Evolutionary conservation across 2,888 invertebrate species (phyloP), one percentile per base, ranked within the genome.

Genomic region (Muscina levida): DNA sequence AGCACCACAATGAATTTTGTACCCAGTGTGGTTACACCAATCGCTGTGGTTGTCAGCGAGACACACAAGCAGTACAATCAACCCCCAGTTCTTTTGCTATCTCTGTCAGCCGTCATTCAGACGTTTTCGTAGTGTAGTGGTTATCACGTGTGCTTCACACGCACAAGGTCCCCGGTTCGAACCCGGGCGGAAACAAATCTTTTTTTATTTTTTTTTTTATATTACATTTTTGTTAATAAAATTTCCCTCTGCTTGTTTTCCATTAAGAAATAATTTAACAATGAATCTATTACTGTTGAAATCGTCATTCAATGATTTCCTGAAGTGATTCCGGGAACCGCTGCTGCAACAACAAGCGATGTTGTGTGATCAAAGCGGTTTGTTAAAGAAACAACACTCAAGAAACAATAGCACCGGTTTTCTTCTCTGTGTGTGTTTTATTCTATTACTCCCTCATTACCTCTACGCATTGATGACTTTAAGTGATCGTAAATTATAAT

Each of bases 141-240:
- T 85, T 88, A 88, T 87, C 87, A 86, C 86, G 87, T 88, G 87
- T 87, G 87, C 87, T 87, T 88, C 85, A 88, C 87, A 87, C 87
- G 85, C 87, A 86, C 86, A 86, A 86, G 86, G 86, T 85, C 86
- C 85, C 85, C 86, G 86, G 86, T 86, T 86, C 86, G 86, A 86
- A 85, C 86, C 86, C 87, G 87, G 86, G 87, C 87, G 87, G 86
- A 84, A 85, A 85, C 85, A 85, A 67, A 5, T 31, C n/a, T 15
- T 17, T 15, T 15, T 48, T 48, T 48, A 17, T 22, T n/a, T 53
- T 1, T 53, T 53, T 24, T 53, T 53, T 31, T 31, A 31, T 31
- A 8, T 5, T 31, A 3, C 31, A 31, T 31, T 3, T 31, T 31
- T 31, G 31, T 31, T 31, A 31, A 8, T 3, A 31, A 31, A 31